Conservation (phyloP, 2,797 vertebrate species). For the Pangasius larnaudii region DNA sequence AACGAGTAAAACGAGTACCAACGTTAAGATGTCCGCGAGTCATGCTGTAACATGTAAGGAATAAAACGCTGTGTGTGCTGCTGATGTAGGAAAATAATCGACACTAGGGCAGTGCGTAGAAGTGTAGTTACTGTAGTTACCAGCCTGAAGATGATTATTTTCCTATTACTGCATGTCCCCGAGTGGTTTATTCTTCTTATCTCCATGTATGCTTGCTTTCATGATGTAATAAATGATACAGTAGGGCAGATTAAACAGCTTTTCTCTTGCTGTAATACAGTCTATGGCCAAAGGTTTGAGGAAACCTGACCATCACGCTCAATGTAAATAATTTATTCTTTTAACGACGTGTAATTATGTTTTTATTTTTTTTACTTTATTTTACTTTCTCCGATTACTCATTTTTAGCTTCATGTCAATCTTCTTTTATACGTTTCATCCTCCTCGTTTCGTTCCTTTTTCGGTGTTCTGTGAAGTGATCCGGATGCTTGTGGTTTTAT, state of each 20-base stretch:
- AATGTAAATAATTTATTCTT: not conserved
- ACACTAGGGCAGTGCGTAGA: not conserved
- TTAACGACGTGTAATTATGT: not conserved
- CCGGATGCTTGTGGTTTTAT: not conserved
- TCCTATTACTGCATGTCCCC: not conserved
- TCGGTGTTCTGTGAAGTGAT: not conserved
- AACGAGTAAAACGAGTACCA: not conserved
- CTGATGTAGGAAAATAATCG: not conserved
- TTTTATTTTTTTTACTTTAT: not conserved
- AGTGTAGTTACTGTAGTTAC: not conserved
- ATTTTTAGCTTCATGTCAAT: not conserved
- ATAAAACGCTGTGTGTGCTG: not conserved
- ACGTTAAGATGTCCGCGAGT: not conserved
- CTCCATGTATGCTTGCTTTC: not conserved
- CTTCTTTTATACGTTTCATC: not conserved
- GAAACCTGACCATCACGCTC: not conserved
- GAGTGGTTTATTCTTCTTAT: not conserved
- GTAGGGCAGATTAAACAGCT: too few species aligned
- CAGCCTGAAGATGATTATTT: not conserved
- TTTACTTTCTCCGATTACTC: fast-evolving
- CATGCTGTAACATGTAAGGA: not conserved
- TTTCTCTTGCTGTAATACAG: not conserved
- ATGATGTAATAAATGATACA: not conserved
- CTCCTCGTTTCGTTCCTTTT: too few species aligned
- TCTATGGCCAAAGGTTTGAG: not conserved